Percentiles rank a stretch among this genome's conserved stretches.
Conservation (phyloP, 1,140 invertebrate genomes). For the Drosophila repletoides region DNA sequence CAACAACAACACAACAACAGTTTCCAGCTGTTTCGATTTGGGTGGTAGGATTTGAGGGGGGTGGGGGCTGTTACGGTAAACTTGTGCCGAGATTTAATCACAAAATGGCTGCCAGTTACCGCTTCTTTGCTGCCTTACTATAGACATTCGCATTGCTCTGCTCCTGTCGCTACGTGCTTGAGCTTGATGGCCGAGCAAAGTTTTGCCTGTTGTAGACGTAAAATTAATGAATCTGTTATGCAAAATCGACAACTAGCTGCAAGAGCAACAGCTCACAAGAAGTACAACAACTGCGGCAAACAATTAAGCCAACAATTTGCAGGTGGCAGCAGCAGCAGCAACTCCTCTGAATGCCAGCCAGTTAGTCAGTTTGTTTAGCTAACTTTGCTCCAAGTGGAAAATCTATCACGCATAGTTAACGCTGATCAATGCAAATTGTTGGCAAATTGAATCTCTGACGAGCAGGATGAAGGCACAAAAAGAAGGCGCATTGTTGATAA, state of each 20-base stretch:
- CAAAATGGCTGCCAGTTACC: constrained; percentile 50
- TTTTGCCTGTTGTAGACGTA: constrained; percentile 39
- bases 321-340: constrained; percentile 27
- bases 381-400: constrained; percentile 26
- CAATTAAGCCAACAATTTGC: constrained; percentile 42
- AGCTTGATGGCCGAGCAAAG: constrained; percentile 49
- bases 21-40: constrained; percentile 23
- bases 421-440: constrained; percentile 34
- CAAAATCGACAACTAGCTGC: constrained; percentile 66
- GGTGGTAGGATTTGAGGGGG: background rate
- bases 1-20: constrained; percentile 15
- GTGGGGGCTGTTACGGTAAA: constrained; percentile 30
- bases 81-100: constrained; percentile 69
- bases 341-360: background rate
- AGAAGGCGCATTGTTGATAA: background rate
- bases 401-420: constrained; percentile 36
- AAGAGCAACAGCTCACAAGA: constrained; percentile 31
- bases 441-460: constrained; percentile 3
- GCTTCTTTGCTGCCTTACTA: constrained; percentile 1
- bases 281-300: constrained; percentile 28
- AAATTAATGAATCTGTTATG: constrained; percentile 80
- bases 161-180: constrained; percentile 28
- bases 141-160: background rate
- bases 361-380: constrained; percentile 2
- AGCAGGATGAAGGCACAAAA: background rate